A percentile compares a stretch with the other conserved stretches of the same genome.
Conservation (phyloP, 1,140 invertebrate genomes). For the Goniozus legneri region DNA sequence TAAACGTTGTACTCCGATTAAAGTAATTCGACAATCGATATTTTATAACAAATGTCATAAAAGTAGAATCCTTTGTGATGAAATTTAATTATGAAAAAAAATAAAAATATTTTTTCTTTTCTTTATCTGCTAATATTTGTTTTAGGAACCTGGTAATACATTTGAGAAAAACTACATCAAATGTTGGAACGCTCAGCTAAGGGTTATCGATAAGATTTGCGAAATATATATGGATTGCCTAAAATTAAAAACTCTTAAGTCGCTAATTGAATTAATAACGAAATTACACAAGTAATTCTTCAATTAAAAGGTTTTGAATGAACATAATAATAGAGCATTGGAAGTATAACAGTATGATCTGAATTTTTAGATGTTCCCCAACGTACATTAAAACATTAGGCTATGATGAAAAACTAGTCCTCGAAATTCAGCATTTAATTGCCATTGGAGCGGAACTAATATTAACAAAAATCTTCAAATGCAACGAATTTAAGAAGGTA, state of each 20-base stretch:
- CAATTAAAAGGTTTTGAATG: too few relatives aligned
- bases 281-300: slow-evolving; percentile 32
- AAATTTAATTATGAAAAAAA: too few relatives aligned
- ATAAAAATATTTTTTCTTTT: too few relatives aligned
- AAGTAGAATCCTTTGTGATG: too few relatives aligned
- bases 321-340: too few relatives aligned
- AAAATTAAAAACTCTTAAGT: slow-evolving; percentile 17
- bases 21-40: too few relatives aligned
- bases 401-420: slow-evolving; percentile 17
- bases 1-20: too few relatives aligned
- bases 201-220: slow-evolving; percentile 37
- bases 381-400: slow-evolving; percentile 18
- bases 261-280: slow-evolving; percentile 27
- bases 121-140: too few relatives aligned
- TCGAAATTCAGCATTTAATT: too few relatives aligned
- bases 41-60: too few relatives aligned
- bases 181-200: slow-evolving; percentile 31
- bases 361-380: slow-evolving; percentile 27
- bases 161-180: slow-evolving; percentile 27
- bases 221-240: slow-evolving; percentile 26
- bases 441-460: slow-evolving; percentile 24
- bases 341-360: too few relatives aligned
- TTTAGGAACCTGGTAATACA: slow-evolving; percentile 20
- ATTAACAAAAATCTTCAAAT: slow-evolving; percentile 25
- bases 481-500: slow-evolving; percentile 31